Evolutionary conservation across 1,140 invertebrate species (phyloP).

Genomic region (Spodoptera frugiperda): DNA sequence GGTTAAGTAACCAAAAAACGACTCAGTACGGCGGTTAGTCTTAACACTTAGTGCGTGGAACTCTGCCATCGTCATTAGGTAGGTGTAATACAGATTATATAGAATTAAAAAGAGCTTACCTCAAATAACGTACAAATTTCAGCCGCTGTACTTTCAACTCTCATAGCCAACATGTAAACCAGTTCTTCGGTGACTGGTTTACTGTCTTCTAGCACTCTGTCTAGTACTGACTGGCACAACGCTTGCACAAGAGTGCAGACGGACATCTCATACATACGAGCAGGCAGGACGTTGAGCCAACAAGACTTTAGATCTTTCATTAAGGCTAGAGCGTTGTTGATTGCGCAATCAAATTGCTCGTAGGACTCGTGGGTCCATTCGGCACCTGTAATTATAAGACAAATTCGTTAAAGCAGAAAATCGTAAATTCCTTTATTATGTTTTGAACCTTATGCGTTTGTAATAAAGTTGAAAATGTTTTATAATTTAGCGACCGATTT

Average conservation of each 20-base stretch:
- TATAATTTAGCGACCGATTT: too few species aligned
- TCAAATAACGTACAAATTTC: conserved; percentile 70
- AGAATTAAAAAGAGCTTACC: conserved; percentile 55
- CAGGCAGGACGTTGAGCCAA: conserved; percentile 75
- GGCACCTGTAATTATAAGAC: conserved; percentile 61
- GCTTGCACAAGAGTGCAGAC: conserved; percentile 71
- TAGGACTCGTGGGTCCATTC: conserved; percentile 70
- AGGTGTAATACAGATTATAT: neutral
- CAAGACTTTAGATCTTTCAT: conserved; percentile 67
- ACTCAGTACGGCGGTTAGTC: too few species aligned
- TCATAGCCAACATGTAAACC: conserved; percentile 70
- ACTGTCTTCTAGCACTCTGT: conserved; percentile 63
- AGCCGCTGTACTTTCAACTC: conserved; percentile 63
- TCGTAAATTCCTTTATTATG: too few species aligned
- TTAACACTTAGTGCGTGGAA: too few species aligned
- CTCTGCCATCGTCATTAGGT: too few species aligned
- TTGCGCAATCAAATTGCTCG: conserved; percentile 69
- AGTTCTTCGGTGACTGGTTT: conserved; percentile 69
- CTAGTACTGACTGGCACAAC: conserved; percentile 69
- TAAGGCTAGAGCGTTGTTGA: conserved; percentile 67
- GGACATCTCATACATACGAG: conserved; percentile 75
- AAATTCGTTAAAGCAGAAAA: too few species aligned
- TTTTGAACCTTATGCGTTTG: too few species aligned
- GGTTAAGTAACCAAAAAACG: too few species aligned
- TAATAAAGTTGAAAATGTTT: too few species aligned